phyloP scores from a whole-genome alignment of 2,113 vertebrate species.

The Planiliza haematocheilus region DNA sequence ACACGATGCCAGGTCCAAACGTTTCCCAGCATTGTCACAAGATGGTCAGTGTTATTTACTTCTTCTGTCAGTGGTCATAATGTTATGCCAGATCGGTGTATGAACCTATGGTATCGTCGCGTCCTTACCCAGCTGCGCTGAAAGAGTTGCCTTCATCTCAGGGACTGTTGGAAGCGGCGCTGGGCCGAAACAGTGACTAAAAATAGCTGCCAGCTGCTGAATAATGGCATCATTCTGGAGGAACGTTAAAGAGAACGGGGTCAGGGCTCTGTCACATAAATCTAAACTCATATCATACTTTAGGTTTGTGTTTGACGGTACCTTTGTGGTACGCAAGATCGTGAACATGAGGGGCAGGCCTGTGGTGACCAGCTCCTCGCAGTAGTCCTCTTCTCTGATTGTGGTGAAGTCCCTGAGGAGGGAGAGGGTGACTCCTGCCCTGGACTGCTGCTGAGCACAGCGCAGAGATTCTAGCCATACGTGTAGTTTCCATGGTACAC shows the following conservation, averaged over 20 bases:
- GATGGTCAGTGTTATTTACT: too few relatives aligned
- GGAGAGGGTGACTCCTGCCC: slow-evolving; percentile 88
- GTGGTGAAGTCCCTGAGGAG: slow-evolving; percentile 92
- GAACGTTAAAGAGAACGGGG: slow-evolving; percentile 8
- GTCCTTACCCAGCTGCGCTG: slow-evolving; percentile 91
- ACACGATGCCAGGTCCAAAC: too few relatives aligned
- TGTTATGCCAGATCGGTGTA: too few relatives aligned
- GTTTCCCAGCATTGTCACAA: too few relatives aligned
- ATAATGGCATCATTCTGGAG: slow-evolving; percentile 91
- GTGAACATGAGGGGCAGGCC: slow-evolving; percentile 94
- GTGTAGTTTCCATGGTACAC: slow-evolving; percentile 96
- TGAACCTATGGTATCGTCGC: neutral
- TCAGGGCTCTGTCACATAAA: too few relatives aligned
- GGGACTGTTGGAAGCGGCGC: slow-evolving; percentile 91
- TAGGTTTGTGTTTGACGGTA: slow-evolving; percentile 48
- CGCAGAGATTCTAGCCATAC: slow-evolving; percentile 95
- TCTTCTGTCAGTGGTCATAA: too few relatives aligned
- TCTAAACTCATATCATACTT: too few relatives aligned
- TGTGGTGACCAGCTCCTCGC: slow-evolving; percentile 88
- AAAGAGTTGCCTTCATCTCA: slow-evolving; percentile 87
- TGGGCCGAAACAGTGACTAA: slow-evolving; percentile 92
- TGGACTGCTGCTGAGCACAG: slow-evolving; percentile 91
- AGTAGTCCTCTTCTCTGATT: slow-evolving; percentile 95
- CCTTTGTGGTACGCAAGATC: slow-evolving; percentile 93
- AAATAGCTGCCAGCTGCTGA: slow-evolving; percentile 91